phyloP scores from a whole-genome alignment of 2,797 vertebrate species.

The Leuciscus waleckii region DNA sequence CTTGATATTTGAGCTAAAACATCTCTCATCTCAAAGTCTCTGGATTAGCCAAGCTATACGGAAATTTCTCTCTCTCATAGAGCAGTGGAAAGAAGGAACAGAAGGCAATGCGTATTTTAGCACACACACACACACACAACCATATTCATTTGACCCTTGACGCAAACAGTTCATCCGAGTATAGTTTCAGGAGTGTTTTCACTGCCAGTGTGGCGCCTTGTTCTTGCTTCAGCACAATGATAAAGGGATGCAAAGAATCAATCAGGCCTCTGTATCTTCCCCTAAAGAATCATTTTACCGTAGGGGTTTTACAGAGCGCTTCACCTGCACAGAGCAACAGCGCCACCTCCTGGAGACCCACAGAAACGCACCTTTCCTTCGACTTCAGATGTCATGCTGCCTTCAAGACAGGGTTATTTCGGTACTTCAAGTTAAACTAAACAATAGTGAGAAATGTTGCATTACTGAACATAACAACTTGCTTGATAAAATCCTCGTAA shows the following conservation, averaged over 20 bases:
- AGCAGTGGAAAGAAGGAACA: conserved; percentile 44
- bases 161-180: too few relatives aligned
- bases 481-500: too few relatives aligned
- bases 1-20: conserved; percentile 61
- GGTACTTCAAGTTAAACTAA: background rate
- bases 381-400: background rate
- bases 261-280: conserved; percentile 58
- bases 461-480: too few relatives aligned
- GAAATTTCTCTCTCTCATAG: conserved; percentile 45
- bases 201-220: conserved; percentile 63
- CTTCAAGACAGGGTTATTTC: background rate
- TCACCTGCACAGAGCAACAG: conserved; percentile 59
- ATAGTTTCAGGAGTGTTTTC: too few relatives aligned
- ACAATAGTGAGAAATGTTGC: background rate
- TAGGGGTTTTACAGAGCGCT: conserved; percentile 45
- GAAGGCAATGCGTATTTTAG: conserved; percentile 56
- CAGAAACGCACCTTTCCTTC: background rate
- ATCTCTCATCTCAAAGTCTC: conserved; percentile 41
- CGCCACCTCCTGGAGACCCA: conserved; percentile 59
- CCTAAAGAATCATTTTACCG: conserved; percentile 60
- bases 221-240: conserved; percentile 65
- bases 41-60: conserved; percentile 1
- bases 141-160: too few relatives aligned
- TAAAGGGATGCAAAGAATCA: conserved; percentile 64
- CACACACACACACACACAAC: background rate